Conservation (phyloP, 2,888 invertebrate species). For the Ophion ellenae region DNA sequence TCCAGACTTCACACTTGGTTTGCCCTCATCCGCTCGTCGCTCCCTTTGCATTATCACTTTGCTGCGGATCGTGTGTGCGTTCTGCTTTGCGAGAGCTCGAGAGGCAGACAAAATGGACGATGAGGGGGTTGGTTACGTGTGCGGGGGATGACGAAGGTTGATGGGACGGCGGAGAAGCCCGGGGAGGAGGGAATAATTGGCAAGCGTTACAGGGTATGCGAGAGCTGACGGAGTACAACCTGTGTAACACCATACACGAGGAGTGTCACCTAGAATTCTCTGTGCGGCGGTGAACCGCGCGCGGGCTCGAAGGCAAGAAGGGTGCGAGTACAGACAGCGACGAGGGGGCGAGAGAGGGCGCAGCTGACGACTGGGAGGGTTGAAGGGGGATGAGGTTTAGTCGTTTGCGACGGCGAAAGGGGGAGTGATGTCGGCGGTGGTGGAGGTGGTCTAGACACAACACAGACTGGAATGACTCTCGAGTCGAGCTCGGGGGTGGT, state of each 20-base stretch:
- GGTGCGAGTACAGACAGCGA: conserved; percentile 35
- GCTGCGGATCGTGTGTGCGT: conserved; percentile 11
- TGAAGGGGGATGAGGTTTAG: conserved; percentile 59
- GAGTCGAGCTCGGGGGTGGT: conserved; percentile 48
- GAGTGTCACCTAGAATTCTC: conserved; percentile 21
- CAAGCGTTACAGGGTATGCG: conserved; percentile 58
- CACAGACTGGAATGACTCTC: conserved; percentile 75
- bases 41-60: conserved; percentile 18
- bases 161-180: conserved; percentile 20
- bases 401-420: conserved; percentile 60
- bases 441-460: conserved; percentile 79
- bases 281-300: conserved; percentile 22
- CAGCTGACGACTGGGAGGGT: conserved; percentile 66
- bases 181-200: conserved; percentile 69
- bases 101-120: conserved; percentile 44
- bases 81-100: conserved; percentile 37
- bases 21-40: neutral
- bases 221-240: conserved; percentile 12
- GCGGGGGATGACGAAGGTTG: conserved; percentile 54
- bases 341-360: conserved; percentile 52
- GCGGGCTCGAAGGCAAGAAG: conserved; percentile 19
- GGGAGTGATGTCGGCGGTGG: conserved; percentile 63
- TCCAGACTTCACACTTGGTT: conserved; percentile 3
- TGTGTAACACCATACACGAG: conserved; percentile 25
- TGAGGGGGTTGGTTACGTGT: conserved; percentile 49